Evolutionary conservation across 2,797 vertebrate genomes (phyloP).

Genomic region (Chromobotia macracanthus): DNA sequence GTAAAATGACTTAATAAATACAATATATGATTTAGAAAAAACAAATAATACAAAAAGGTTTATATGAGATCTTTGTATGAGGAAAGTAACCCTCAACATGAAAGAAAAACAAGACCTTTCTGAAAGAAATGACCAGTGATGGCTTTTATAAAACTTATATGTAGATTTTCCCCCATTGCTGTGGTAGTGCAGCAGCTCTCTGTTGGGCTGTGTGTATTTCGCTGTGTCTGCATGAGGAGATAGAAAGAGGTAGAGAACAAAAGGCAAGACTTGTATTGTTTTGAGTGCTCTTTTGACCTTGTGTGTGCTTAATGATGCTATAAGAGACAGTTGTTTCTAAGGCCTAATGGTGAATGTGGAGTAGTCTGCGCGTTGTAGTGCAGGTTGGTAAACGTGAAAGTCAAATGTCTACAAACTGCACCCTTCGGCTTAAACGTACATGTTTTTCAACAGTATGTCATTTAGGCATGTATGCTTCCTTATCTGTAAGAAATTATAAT

Average conservation of each 20-base stretch:
- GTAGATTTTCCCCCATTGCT: slow-evolving; percentile 5
- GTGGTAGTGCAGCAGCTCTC: not conserved
- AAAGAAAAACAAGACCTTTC: slow-evolving; percentile 49
- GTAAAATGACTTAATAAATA: not conserved
- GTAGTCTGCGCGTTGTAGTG: slow-evolving; percentile 25
- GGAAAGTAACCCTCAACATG: not conserved
- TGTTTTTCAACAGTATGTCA: too few relatives aligned
- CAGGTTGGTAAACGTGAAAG: slow-evolving; percentile 39
- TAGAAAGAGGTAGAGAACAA: not conserved
- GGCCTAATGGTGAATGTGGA: slow-evolving; percentile 37
- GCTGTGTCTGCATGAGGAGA: slow-evolving; percentile 16
- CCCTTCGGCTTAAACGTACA: slow-evolving; percentile 1
- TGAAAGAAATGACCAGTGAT: slow-evolving; percentile 64
- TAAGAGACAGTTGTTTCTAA: slow-evolving; percentile 18
- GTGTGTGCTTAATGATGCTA: slow-evolving; percentile 24
- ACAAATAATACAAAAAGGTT: not conserved
- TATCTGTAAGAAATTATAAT: not conserved
- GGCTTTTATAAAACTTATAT: slow-evolving; percentile 64
- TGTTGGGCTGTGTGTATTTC: slow-evolving; percentile 8
- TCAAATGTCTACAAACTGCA: slow-evolving; percentile 30
- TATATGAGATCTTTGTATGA: not conserved
- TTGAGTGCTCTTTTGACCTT: slow-evolving; percentile 42
- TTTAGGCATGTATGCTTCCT: too few relatives aligned
- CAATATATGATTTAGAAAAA: not conserved
- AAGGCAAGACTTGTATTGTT: not conserved